Conservation (phyloP, 1,140 invertebrate species). For the Lepidurus arcticus region DNA sequence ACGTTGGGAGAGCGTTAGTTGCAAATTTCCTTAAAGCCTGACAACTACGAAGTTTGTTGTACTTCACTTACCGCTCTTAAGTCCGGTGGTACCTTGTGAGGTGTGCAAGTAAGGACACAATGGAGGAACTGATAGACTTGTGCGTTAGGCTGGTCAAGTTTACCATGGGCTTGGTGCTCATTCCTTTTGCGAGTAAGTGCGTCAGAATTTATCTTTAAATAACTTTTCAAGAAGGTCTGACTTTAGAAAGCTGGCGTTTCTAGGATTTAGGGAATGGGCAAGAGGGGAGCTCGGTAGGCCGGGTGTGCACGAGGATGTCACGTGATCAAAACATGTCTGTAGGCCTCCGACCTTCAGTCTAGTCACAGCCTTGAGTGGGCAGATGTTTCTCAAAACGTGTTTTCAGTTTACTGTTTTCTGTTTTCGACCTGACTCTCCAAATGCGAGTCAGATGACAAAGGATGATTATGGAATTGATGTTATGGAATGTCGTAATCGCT, state of each 20-base stretch:
- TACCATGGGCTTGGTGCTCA: constrained; percentile 10
- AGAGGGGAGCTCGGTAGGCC: background rate
- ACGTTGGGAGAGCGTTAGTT: constrained; percentile 10
- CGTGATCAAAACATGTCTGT: background rate
- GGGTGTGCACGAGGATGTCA: background rate
- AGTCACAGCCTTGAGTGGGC: too few relatives aligned
- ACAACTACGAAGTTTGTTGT: background rate
- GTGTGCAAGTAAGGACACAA: background rate
- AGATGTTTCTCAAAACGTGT: too few relatives aligned
- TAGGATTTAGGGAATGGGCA: background rate
- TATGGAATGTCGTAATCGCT: too few relatives aligned
- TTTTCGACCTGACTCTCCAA: too few relatives aligned
- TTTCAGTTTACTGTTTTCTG: too few relatives aligned
- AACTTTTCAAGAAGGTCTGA: background rate
- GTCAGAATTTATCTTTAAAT: background rate
- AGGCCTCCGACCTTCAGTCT: too few relatives aligned
- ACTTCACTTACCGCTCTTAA: background rate
- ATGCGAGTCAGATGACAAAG: too few relatives aligned
- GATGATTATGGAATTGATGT: too few relatives aligned
- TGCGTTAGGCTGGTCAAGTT: background rate
- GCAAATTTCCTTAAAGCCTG: background rate
- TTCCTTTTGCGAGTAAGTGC: background rate
- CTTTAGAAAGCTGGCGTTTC: background rate
- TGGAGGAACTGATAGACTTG: background rate
- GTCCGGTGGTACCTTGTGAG: constrained; percentile 1